Evolutionary conservation across 2,888 invertebrate genomes (phyloP), one percentile per base, ranked within the genome.

Genomic region (Drosophila atripex): DNA sequence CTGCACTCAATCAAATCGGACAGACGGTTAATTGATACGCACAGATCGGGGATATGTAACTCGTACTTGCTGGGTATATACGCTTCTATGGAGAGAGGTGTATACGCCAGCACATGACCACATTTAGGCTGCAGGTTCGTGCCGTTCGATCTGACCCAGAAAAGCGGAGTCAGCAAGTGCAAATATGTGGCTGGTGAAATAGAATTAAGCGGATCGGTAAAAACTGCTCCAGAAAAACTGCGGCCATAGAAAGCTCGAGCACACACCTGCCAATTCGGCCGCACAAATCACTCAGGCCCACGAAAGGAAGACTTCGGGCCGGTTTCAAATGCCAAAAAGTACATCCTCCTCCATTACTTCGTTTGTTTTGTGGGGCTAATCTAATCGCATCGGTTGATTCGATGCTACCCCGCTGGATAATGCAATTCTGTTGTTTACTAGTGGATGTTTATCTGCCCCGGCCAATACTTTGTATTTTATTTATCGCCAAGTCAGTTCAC

Each of bases 11-110:
- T 83, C 77, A 80, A 66, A 56, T 61, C 65, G 45, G 80, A 73
- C 78, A 50, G 61, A 56, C 76, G 73, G 88, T 84, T 88, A 84
- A 84, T 84, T 84, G 88, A 88, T 85, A 88, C 84, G 88, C 88
- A 85, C 82, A 88, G 65, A 70, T 64, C 64, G 64, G 30, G 32
- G 7, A 85, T 73, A 71, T 64, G 73, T 56, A 38, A 28, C 28
- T 9, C 9, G 28, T 28, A 28, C 28, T 28, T 2, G 28, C 28
- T 28, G 28, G 28, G 9, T 28, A 28, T 28, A 28, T 8, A 0
- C 7, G 28, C 28, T 2, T 59, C 45, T 12, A 65, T 35, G 14
- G 64, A 63, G 64, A 49, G 41, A 25, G 16, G 16, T 55, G 75
- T 76, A 78, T 84, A 72, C 3, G 28, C 28, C 28, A 7, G 9